Percentiles rank a stretch among this genome's conserved stretches.
These are phyloP conservation scores for Frankliniella fusca DNA, from an alignment of 2,888 invertebrate species.

Conservation along the genomic window DNA sequence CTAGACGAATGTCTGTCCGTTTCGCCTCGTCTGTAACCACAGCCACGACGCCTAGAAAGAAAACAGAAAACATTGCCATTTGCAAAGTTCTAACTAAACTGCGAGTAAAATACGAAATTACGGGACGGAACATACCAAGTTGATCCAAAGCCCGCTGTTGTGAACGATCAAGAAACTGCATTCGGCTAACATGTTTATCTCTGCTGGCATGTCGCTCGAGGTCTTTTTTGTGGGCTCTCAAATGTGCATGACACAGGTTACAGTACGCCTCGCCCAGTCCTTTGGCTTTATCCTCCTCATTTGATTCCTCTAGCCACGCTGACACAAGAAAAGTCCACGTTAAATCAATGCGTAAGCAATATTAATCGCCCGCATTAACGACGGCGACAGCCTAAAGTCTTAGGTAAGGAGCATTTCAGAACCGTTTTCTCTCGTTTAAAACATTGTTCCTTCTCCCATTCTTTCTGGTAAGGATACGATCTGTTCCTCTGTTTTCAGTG, in stretches of 20 bases:
- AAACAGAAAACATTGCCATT: neutral
- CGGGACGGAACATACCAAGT: neutral
- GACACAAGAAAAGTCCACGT: no score
- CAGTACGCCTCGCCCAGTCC: neutral
- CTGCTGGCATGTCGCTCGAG: neutral
- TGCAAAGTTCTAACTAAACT: neutral
- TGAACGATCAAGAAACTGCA: neutral
- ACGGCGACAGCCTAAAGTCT: no score
- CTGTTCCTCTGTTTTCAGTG: no score
- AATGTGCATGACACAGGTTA: neutral
- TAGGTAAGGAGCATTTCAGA: no score
- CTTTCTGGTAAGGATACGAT: no score
- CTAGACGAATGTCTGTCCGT: neutral
- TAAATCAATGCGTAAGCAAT: no score
- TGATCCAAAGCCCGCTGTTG: neutral
- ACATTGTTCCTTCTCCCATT: no score
- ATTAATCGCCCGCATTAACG: no score
- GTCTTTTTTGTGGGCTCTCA: neutral
- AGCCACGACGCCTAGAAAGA: no score
- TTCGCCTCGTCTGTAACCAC: neutral
- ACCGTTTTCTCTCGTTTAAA: no score
- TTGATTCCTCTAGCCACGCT: neutral
- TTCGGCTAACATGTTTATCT: neutral
- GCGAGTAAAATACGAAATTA: neutral
- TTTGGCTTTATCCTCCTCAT: neutral